Evolutionary conservation across 2,113 vertebrate species (phyloP), one percentile per base, ranked within the genome.

Genomic region (Notarius lentiginosus): DNA sequence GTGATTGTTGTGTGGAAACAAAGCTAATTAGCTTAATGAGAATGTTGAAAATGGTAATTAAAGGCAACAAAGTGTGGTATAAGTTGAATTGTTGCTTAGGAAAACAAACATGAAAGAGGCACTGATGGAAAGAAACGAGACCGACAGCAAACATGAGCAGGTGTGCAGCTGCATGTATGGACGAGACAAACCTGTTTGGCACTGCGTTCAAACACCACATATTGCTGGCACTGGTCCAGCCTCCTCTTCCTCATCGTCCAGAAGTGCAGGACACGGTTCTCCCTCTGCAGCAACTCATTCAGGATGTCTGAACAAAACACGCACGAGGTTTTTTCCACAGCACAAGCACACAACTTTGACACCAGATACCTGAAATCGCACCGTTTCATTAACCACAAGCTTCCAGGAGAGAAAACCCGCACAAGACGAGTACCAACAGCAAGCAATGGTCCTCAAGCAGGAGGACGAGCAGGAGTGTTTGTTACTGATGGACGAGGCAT

Each of bases 231-330:
- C 86, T 99, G 98, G 93, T 99, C 98, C 86, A 99, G 96, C 27
- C 98, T 94, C 5, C 98, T 95, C 90, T 99, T 99, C 83, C 98
- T 95, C 97, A 99, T 97, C 77, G 98, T 99, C 98, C 98, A 99
- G 79, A 99, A 99, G 92, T 99, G 98, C 61, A 99, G 92, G 9
- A 99, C 98, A 55, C 98, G 96, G 87, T 99, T 99, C 91, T 99
- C 98, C 91, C 98, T 95, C 92, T 99, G 98, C 90, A 99, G 96
- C 79, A 99, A 94, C 87, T 99, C 98, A 85, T 99, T 99, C 91
- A 99, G 94, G 92, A 99, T 99, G 92, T 99, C 98, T 99, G 77
- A 60, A 87, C 68, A 83, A 55, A 75, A 82, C 51, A 83, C 24
- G 82, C 72, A 83, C 22, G 90, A 60, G 55, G 7, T 47, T 53